These are phyloP conservation scores for Macroramphosus scolopax DNA, from an alignment of 2,797 vertebrate genomes.

Conservation along the genomic window DNA sequence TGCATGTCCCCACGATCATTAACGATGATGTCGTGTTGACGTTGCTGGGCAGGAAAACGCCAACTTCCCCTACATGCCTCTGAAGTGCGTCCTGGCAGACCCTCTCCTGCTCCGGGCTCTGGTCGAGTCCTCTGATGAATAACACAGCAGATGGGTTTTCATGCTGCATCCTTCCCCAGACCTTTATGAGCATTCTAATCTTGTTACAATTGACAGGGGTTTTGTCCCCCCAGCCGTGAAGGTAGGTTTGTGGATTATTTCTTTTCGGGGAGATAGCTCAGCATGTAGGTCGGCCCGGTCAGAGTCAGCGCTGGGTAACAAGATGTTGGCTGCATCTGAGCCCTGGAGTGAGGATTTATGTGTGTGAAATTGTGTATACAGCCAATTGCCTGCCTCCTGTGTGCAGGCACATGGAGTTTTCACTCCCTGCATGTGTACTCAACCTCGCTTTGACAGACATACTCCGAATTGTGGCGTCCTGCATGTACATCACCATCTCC, in stretches of 20 bases:
- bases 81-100: too few relatives aligned
- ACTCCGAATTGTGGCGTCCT: too few relatives aligned
- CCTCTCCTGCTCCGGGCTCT: constrained; percentile 39
- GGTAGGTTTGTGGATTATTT: constrained; percentile 42
- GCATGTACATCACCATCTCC: constrained; percentile 22
- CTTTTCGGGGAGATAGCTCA: constrained; percentile 14
- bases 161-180: constrained; percentile 39
- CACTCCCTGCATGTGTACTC: too few relatives aligned
- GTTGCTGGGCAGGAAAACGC: too few relatives aligned
- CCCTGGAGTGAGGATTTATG: not conserved
- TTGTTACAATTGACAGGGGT: constrained; percentile 24
- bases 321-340: constrained; percentile 16
- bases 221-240: constrained; percentile 47
- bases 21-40: too few relatives aligned
- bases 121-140: constrained; percentile 65
- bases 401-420: too few relatives aligned
- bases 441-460: too few relatives aligned
- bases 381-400: too few relatives aligned
- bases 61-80: too few relatives aligned
- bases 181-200: constrained; percentile 29
- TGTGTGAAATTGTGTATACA: not conserved
- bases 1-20: too few relatives aligned
- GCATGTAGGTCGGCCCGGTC: constrained; percentile 3
- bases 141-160: constrained; percentile 62
- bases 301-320: constrained; percentile 16